Evolutionary conservation across 2,797 vertebrate species (phyloP), one percentile per base, ranked within the genome.

Genomic region (Peromyscus aztecus): DNA sequence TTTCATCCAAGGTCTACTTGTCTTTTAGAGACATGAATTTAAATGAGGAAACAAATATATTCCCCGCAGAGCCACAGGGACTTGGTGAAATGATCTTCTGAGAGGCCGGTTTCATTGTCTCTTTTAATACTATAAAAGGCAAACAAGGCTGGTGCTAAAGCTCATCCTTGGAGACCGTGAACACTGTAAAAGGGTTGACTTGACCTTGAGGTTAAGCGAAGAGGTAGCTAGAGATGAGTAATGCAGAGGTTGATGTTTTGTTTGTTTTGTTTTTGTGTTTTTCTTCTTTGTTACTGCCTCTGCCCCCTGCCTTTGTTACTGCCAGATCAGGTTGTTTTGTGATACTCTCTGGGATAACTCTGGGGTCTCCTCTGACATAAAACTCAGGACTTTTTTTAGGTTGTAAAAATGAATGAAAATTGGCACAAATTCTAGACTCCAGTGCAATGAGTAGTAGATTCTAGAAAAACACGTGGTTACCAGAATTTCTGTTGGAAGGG

Each of bases 1-100:
- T 97, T 96, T 97, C 97, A 98, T 98, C 98, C 98, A 98, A 98
- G 97, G 98, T 98, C 98, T 98, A 96, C 98, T 98, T 98, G 97
- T 96, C 97, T 98, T 98, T 98, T 98, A 98, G 97, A 98, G 97
- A 97, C 97, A 98, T 95, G 98, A 98, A 98, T 98, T 98, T 98
- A 98, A 98, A 98, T 98, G 98, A 98, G 98, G 97, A 98, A 98
- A 98, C 96, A 98, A 98, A 98, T 91, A 97, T 97, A 97, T 97
- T 98, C 98, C 98, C 94, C 0, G 0, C 94, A 96, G 98, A 98
- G 97, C 94, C 97, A 93, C 85, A 77, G 94, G 87, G 96, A 97
- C 87, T 91, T 94, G 89, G 94, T 57, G 19, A 96, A 97, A 96
- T 90, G 67, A 67, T 80, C 97, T 95, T 95, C 91, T 31, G 96